Base-by-base conservation (phyloP, 2,113 vertebrate species). In the Ploceus nigricollis region DNA sequence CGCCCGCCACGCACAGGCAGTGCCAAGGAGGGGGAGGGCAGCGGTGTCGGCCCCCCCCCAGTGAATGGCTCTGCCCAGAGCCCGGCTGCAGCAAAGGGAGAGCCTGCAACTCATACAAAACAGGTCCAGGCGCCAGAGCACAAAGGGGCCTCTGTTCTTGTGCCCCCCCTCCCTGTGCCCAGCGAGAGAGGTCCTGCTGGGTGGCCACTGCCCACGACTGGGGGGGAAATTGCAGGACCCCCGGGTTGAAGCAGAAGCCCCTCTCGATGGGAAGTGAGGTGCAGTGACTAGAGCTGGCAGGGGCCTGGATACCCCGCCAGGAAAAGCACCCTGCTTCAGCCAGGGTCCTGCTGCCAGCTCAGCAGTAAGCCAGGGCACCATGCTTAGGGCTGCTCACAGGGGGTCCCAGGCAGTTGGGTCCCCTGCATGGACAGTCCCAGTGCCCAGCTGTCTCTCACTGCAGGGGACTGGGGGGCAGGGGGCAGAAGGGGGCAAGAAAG, bases 141-240 rank as follows among this genome's bases (percentile, higher is more conserved):
- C 98, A 98, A 98, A 98, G 97, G 82, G 87, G 78, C 96, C 96
- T 98, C 98, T 98, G 98, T 98, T 97, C 96, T 75, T 3, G 1
- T 24, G 7, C 8, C 39, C 35, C 75, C 79, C 77, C 86, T 45
- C 87, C 93, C 57, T 1, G 39, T 0, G 23, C 66, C 72, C 82
- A 33, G 60, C 7, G 9, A 72, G 53, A 93, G 94, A 91, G 88
- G 94, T 90, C 85, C 94, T 2, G 37, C 92, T 93, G 94, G 92
- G 94, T 93, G 95, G 79, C 91, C 57, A 30, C 89, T 83, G 76
- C 48, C 79, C 45, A 40, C 0, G 3, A 42, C 56, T 25, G 4
- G 61, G 53, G 61, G 56, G 35, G 28, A 27, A 79, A 76, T 2
- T 21, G 45, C 25, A 16, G 15, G 82, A 93, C 81, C 94, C 87